Conservation (phyloP, 2,113 vertebrate species). For the Loxodonta africana region DNA sequence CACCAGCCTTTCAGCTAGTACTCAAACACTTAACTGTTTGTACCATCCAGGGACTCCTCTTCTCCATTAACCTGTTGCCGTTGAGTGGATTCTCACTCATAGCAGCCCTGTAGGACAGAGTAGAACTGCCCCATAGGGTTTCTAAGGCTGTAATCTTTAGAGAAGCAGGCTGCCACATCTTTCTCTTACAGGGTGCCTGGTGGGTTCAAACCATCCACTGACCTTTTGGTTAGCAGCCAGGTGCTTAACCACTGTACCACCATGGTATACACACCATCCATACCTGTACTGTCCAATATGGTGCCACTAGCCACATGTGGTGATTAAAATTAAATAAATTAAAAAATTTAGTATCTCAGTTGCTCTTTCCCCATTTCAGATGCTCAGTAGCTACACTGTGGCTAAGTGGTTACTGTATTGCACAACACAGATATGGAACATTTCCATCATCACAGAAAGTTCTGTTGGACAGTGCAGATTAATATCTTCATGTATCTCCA, state of each 20-base stretch:
- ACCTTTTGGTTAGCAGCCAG: too few species aligned
- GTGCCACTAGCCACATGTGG: background rate
- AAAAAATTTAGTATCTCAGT: background rate
- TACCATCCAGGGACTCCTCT: too few species aligned
- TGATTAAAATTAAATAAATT: background rate
- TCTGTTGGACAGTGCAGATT: background rate
- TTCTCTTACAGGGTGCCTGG: too few species aligned
- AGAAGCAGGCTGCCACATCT: too few species aligned
- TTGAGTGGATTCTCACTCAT: background rate
- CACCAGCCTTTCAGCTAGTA: too few species aligned
- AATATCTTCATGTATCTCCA: background rate
- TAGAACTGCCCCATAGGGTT: too few species aligned
- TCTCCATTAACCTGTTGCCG: too few species aligned
- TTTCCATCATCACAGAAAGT: accelerated
- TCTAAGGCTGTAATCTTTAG: too few species aligned
- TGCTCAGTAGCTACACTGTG: background rate
- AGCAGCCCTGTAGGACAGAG: background rate
- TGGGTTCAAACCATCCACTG: too few species aligned
- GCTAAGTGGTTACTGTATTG: accelerated
- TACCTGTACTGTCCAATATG: background rate
- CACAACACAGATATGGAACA: background rate
- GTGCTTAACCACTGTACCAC: too few species aligned
- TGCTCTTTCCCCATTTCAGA: background rate
- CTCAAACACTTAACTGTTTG: too few species aligned
- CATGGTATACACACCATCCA: accelerated